Evolutionary conservation across 2,888 invertebrate species (phyloP), one percentile per base, ranked within the genome.

Genomic region (Dasypolia templi): DNA sequence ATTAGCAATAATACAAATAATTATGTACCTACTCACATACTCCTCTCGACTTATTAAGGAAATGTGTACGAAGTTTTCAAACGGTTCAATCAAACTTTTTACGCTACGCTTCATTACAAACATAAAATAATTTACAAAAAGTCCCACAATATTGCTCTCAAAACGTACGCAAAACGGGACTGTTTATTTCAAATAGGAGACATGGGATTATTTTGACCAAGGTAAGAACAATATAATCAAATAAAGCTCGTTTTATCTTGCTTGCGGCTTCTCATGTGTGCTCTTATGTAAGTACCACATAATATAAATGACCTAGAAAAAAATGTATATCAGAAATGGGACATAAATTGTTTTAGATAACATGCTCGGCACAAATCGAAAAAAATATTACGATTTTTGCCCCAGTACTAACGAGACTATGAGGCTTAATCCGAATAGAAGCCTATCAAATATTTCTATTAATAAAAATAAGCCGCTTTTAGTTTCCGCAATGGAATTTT

Each of bases 131-230:
- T 26, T 19, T 75, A 62, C 49, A 39, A 62, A 26, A 75, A 19
- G 32, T 29, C 49, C 0, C 17, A 17, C 26, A 44, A 55, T 51
- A 76, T 51, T 70, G n/a, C 51, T 76, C 35, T 53, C 14, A 9
- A 29, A 46, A 63, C n/a, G 42, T 35, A 53, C 14, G 35, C 32
- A 61, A 39, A 59, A 4, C n/a, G 44, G 14, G 49, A 29, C 14
- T 65, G 73, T 79, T 59, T 74, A 44, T 74, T 49, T 74, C 46
- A 79, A 74, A 74, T 26, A 35, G 29, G 14, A 19, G 63, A 29
- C 7, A 29, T 4, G 19, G 26, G 42, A 49, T 77, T 53, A 55
- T 35, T 71, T 64, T 42, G 26, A 44, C 29, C 29, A 14, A 14
- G 58, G n/a, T 35, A 35, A 7, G 29, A 46, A 66, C 29, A 67